phyloP scores from a whole-genome alignment of 2,113 vertebrate genomes.

The Phyllostomus discolor region DNA sequence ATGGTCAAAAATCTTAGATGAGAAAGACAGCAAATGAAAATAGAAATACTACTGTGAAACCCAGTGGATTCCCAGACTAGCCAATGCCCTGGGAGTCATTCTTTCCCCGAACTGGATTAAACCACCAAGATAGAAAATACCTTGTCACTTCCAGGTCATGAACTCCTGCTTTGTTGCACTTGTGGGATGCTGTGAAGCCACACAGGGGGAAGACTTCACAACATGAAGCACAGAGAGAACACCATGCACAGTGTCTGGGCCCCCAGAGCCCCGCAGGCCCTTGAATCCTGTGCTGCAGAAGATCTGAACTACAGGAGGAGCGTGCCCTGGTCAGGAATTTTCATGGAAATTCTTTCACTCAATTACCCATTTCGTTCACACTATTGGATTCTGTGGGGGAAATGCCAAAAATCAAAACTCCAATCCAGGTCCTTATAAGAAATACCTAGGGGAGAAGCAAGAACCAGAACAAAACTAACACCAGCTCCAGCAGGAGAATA shows the following conservation, averaged over 20 bases:
- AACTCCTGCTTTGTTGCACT: neutral
- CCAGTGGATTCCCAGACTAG: neutral
- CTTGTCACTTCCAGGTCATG: neutral
- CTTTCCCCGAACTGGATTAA: neutral
- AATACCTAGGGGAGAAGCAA: neutral
- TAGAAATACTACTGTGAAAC: neutral
- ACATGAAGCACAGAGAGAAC: neutral
- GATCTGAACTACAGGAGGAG: neutral
- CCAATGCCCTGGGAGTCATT: neutral
- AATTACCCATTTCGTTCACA: neutral
- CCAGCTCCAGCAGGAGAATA: neutral
- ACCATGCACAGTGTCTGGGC: fast-evolving
- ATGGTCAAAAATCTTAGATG: neutral
- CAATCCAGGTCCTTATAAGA: neutral
- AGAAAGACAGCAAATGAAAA: neutral
- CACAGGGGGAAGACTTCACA: neutral
- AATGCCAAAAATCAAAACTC: neutral
- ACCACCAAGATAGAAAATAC: neutral
- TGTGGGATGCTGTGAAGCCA: neutral
- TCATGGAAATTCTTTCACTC: neutral
- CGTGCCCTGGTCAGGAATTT: neutral
- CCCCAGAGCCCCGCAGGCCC: fast-evolving
- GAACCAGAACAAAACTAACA: neutral
- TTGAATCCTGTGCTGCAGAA: neutral
- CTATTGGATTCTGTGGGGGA: neutral